Base-by-base conservation (phyloP, 2,113 vertebrate species). In the Eidolon helvum region DNA sequence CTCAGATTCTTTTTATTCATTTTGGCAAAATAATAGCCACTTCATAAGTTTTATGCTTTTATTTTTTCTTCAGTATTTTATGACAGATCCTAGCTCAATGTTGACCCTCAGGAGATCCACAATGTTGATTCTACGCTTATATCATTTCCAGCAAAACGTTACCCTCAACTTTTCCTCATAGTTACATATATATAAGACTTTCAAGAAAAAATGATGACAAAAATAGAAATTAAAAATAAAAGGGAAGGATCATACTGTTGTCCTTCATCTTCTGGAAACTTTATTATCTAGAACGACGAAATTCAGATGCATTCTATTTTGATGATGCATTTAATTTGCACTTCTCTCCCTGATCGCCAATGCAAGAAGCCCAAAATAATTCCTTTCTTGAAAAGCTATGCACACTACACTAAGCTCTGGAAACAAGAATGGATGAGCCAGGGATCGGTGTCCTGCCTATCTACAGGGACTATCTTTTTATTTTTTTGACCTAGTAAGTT, bases 1-100 rank as follows among this genome's bases (percentile, higher is more conserved):
- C 68, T 66, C 68, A 45, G 3, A 74, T 66, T 50, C 12, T 12
- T 63, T 57, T 33, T 57, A 1, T 15, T 48, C 40, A 19, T 57
- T 4, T 12, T 48, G 15, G 22, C 28, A 15, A 8, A 61, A 35
- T 43, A 26, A 40, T 40, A 24, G 53, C 3, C 14, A 10, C 38
- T 22, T 40, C 2, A 1, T 30, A 77, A 7, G 18, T 69, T 48
- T 65, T 22, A 11, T 18, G 10, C 38, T 0, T 0, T n/a, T 0
- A 1, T 22, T 7, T 40, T 66, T n/a, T 38, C 15, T 2, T 11
- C 22, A 16, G 43, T 19, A 50, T 40, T 65, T 11, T 24, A 26
- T 33, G 19, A 75, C 7, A 22, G 45, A 5, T 24, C 19, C 26
- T 65, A 10, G 24, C 8, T 22, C 19, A 18, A 33, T 5, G 12